Evolutionary conservation across 1,140 invertebrate genomes (phyloP).

Genomic region (Cylas formicarius): DNA sequence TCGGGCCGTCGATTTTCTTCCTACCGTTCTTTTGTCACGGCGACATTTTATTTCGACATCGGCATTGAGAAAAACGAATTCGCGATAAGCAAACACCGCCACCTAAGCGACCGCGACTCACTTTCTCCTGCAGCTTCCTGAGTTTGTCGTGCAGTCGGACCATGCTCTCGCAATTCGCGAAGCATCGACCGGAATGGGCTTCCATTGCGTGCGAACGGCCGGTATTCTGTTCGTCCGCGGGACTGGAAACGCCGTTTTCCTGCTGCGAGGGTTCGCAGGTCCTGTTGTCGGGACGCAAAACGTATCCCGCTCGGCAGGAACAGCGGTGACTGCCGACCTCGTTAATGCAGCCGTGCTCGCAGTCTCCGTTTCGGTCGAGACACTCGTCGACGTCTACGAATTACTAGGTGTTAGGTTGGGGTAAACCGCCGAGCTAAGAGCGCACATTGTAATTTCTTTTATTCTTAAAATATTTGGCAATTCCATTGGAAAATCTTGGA

Average conservation of each 20-base stretch:
- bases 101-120: constrained; percentile 15
- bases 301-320: constrained; percentile 47
- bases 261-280: constrained; percentile 46
- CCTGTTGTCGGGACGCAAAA: constrained; percentile 50
- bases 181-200: constrained; percentile 47
- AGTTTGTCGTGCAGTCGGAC: constrained; percentile 50
- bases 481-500: no score
- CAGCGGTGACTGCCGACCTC: constrained; percentile 51
- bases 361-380: constrained; percentile 49
- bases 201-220: constrained; percentile 38
- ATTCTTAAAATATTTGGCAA: no score
- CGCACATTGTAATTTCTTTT: no score
- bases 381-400: constrained; percentile 65
- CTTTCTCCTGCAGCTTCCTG: constrained; percentile 49
- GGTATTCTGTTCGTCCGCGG: constrained; percentile 24
- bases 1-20: no score
- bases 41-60: no score
- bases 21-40: no score
- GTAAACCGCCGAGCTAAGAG: neutral
- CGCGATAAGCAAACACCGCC: no score
- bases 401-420: neutral
- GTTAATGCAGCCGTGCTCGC: constrained; percentile 55
- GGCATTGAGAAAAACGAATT: no score
- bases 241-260: constrained; percentile 5
- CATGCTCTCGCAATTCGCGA: constrained; percentile 53